Conservation (phyloP, 2,888 invertebrate species). For the Aleiodes testaceus region DNA sequence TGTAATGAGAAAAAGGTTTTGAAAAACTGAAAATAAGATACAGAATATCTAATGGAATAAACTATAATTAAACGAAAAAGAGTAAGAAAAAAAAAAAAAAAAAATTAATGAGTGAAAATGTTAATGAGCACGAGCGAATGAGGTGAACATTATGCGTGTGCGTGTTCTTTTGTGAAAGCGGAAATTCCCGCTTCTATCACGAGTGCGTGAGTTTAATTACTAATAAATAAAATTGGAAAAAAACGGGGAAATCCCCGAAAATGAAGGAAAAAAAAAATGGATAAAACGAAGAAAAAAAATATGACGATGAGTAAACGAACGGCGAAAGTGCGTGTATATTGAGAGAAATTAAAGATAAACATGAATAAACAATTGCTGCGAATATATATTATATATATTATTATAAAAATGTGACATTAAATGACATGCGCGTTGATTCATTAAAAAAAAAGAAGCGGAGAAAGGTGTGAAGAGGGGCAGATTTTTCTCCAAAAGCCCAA, state of each 20-base stretch:
- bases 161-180: constrained; percentile 2
- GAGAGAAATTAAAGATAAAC: constrained; percentile 43
- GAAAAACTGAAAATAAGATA: neutral
- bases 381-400: constrained; percentile 56
- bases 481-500: constrained; percentile 21
- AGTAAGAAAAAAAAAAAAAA: neutral
- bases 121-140: neutral
- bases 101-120: constrained; percentile 17
- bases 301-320: constrained; percentile 1
- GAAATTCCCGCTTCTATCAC: neutral
- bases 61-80: constrained; percentile 10
- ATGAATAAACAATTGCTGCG: constrained; percentile 42
- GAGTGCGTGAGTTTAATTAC: constrained; percentile 26
- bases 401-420: constrained; percentile 66
- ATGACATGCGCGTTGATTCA: constrained; percentile 67
- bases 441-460: constrained; percentile 50
- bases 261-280: neutral
- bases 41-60: constrained; percentile 27
- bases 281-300: constrained; percentile 22
- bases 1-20: neutral
- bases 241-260: too few relatives aligned
- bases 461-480: constrained; percentile 15
- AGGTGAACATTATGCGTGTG: constrained; percentile 4
- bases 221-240: neutral
- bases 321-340: constrained; percentile 30